These are phyloP conservation scores for Heliothis virescens DNA, from an alignment of 1,140 invertebrate species.

Conservation along the genomic window DNA sequence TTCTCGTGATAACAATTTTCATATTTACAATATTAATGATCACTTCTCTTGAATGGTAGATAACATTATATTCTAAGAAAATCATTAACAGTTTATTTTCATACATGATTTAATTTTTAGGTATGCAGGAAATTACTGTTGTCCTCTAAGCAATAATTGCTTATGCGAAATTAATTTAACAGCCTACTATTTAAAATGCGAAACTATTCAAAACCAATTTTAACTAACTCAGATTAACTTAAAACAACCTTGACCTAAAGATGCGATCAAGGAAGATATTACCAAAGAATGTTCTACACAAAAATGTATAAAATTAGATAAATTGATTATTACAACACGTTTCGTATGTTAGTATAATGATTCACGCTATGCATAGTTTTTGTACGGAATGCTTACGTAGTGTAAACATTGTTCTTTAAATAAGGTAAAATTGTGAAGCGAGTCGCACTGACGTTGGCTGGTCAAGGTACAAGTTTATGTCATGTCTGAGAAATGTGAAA, in stretches of 20 bases:
- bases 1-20: background rate
- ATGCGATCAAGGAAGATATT: background rate
- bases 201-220: background rate
- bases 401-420: conserved; percentile 23
- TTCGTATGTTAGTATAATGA: background rate
- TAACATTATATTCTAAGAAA: no score
- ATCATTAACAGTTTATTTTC: background rate
- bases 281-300: conserved; percentile 26
- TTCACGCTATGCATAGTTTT: background rate
- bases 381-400: conserved; percentile 18
- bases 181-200: background rate
- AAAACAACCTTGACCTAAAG: conserved; percentile 5
- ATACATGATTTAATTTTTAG: background rate
- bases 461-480: conserved; percentile 6
- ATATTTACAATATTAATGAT: background rate
- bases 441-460: background rate
- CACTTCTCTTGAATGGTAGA: no score
- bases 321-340: conserved; percentile 1
- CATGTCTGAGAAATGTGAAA: conserved; percentile 16
- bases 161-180: conserved; percentile 3
- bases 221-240: conserved; percentile 18
- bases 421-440: conserved; percentile 1
- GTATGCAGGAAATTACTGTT: background rate
- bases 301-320: background rate
- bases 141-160: background rate